These are phyloP conservation scores for Campylomormyrus numenius DNA, from an alignment of 2,113 vertebrate genomes.

Conservation along the genomic window DNA sequence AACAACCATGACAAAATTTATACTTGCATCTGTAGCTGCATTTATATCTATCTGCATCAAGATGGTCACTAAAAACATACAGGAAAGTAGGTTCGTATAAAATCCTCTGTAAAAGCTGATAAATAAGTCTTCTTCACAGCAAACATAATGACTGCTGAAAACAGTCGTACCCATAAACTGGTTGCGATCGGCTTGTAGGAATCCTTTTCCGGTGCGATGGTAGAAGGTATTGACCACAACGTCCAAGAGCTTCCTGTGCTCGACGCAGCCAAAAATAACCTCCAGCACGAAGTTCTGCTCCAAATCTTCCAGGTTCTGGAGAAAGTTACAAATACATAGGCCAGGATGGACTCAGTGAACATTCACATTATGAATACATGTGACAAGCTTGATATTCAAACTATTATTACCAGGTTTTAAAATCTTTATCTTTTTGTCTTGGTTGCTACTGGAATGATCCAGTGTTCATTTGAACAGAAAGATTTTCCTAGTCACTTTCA, in stretches of 20 bases:
- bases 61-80: not conserved
- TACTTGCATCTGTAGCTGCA: not conserved
- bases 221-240: constrained; percentile 74
- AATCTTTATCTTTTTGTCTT: not conserved
- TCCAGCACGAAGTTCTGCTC: constrained; percentile 66
- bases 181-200: constrained; percentile 57
- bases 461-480: not conserved
- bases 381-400: not conserved
- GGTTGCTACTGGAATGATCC: not conserved
- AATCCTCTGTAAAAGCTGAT: not conserved
- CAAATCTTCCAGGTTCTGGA: constrained; percentile 42
- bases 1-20: not conserved
- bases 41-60: not conserved
- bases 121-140: not conserved
- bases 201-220: constrained; percentile 51
- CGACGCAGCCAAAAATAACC: constrained; percentile 71
- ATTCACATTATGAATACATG: not conserved
- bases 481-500: not conserved
- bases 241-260: constrained; percentile 67
- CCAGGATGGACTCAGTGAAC: not conserved
- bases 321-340: constrained; percentile 12
- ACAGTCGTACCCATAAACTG: constrained; percentile 67
- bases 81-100: not conserved
- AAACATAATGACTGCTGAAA: not conserved
- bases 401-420: not conserved